These are phyloP conservation scores for Epizoanthus fatuus DNA, from an alignment of 92 coral and sea anemone genomes.

Conservation along the genomic window DNA sequence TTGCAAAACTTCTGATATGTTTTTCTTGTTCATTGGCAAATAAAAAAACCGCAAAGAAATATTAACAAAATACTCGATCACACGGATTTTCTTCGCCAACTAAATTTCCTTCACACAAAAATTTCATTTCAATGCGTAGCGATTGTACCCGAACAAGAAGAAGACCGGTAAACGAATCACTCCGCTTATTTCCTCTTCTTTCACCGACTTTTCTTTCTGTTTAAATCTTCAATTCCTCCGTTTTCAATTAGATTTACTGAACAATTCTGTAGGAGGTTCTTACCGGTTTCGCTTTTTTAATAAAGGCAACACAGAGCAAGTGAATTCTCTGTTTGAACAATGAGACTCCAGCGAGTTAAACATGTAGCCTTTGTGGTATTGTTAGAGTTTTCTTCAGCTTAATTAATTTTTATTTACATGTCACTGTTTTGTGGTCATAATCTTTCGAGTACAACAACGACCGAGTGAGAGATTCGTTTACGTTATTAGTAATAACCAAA, in stretches of 20 bases:
- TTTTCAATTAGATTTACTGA: slow-evolving; percentile 66
- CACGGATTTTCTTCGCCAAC: too few relatives aligned
- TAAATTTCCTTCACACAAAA: slow-evolving; percentile 13
- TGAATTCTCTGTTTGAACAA: slow-evolving; percentile 74
- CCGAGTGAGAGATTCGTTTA: slow-evolving; percentile 46
- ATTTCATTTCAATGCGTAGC: slow-evolving; percentile 23
- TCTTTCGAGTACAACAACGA: slow-evolving; percentile 47
- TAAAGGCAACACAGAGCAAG: slow-evolving; percentile 63
- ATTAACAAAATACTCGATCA: too few relatives aligned
- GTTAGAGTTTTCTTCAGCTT: slow-evolving; percentile 77
- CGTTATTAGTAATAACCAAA: slow-evolving; percentile 63
- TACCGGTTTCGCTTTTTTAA: slow-evolving; percentile 59
- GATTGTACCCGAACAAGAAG: slow-evolving; percentile 57
- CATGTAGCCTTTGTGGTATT: slow-evolving; percentile 83
- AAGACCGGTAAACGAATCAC: slow-evolving; percentile 49
- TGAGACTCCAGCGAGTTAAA: slow-evolving; percentile 80
- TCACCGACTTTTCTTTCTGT: slow-evolving; percentile 50
- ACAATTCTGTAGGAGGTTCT: slow-evolving; percentile 66
- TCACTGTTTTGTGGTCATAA: slow-evolving; percentile 62
- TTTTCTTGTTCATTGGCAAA: too few relatives aligned
- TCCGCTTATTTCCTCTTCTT: slow-evolving; percentile 37
- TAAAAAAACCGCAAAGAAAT: too few relatives aligned
- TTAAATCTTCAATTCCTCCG: slow-evolving; percentile 28
- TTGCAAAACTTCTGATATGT: too few relatives aligned
- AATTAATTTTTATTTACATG: slow-evolving; percentile 88